Evolutionary conservation across 2,888 invertebrate species (phyloP).

Genomic region (Cheilosia scutellata): DNA sequence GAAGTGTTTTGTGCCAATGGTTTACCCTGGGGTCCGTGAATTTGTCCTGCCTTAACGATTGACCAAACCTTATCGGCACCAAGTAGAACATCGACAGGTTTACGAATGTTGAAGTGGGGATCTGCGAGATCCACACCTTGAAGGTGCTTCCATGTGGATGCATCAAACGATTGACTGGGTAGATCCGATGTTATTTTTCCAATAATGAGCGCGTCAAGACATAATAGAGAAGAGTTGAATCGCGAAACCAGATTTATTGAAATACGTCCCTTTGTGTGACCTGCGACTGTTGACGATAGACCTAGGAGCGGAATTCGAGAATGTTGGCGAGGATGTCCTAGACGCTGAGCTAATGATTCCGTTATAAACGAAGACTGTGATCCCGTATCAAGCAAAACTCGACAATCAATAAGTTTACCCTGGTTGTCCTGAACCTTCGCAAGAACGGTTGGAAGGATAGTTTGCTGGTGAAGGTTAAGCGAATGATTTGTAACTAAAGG

Average conservation of each 20-base stretch:
- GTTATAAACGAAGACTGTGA: background rate
- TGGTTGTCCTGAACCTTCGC: conserved; percentile 2
- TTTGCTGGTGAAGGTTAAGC: background rate
- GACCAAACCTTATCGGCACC: conserved; percentile 58
- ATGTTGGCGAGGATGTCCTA: background rate
- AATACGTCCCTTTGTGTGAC: conserved; percentile 2
- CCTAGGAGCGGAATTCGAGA: background rate
- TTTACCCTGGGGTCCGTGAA: conserved; percentile 32
- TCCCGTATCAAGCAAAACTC: background rate
- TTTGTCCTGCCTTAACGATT: conserved; percentile 40
- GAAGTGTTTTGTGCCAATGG: conserved; percentile 15
- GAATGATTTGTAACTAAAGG: background rate
- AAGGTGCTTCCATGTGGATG: conserved; percentile 30
- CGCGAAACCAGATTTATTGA: conserved; percentile 2
- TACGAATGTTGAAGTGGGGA: conserved; percentile 31
- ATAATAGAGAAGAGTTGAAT: background rate
- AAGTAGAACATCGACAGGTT: conserved; percentile 61
- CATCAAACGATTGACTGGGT: background rate
- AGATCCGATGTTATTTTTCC: conserved; percentile 15
- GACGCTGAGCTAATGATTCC: background rate
- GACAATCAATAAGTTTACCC: background rate
- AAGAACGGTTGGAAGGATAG: background rate
- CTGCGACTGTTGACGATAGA: background rate
- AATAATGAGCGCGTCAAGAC: conserved; percentile 11
- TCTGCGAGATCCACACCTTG: conserved; percentile 47